Evolutionary conservation across 2,113 vertebrate species (phyloP).

Genomic region (Arenaria interpres): DNA sequence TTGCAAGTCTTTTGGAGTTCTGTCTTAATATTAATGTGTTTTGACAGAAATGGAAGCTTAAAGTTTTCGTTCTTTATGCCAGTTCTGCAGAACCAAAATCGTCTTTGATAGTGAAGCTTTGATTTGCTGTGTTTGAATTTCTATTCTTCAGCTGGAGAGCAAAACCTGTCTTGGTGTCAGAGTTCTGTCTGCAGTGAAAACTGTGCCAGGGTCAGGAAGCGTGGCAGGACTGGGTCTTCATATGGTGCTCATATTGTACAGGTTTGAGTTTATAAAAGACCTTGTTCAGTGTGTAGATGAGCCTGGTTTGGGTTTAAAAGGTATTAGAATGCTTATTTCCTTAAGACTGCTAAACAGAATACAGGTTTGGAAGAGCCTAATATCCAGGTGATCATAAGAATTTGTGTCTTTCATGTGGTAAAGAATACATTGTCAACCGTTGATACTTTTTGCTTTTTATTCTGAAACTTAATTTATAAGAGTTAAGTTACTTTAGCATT

Average conservation of each 20-base stretch:
- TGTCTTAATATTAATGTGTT: constrained; percentile 4
- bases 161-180: background rate
- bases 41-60: background rate
- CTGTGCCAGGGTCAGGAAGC: rapidly evolving
- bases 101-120: background rate
- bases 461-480: background rate
- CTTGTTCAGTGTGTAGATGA: background rate
- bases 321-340: background rate
- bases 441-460: background rate
- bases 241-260: background rate
- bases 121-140: background rate
- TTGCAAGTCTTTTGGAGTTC: background rate
- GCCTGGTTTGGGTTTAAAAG: background rate
- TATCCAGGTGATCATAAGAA: background rate
- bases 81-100: background rate
- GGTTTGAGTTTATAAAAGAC: background rate
- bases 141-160: background rate
- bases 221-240: background rate
- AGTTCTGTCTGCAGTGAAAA: background rate
- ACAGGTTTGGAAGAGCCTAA: background rate
- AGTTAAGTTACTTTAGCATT: background rate
- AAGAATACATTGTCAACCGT: background rate
- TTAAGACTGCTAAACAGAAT: background rate
- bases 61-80: background rate
- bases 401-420: background rate